Base-by-base conservation (phyloP, 2,797 vertebrate species). In the Kryptopterus vitreolus region DNA sequence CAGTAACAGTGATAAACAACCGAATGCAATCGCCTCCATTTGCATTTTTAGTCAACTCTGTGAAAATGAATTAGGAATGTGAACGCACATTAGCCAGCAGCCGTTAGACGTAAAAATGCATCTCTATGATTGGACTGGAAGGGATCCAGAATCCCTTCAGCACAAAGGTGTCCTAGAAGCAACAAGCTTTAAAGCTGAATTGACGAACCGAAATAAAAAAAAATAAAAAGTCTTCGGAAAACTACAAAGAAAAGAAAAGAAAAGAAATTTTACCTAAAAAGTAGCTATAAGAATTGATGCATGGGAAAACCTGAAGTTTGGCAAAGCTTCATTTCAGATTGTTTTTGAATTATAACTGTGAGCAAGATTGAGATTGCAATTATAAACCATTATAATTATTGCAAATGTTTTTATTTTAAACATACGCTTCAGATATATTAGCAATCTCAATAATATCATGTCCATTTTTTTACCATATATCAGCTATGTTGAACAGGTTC, bases 1-100 rank as follows among this genome's bases (percentile, higher is more conserved):
- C 92, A 91, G 90, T 89, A 91, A 87, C 85, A 81, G 88, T 92
- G 92, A 93, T 93, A 93, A 93, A 92, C 89, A 89, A 88, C 86
- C 81, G 81, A 63, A 82, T 88, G 88, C 90, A 92, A 92, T 92
- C 89, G 88, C 90, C 88, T 92, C 90, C 87, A 93, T 92, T 93
- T 91, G 92, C 91, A 92, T 92, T 92, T 90, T 90, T 91, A 91
- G 90, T 88, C 91, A 88, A 88, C 86, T 73, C 86, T 4, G 79
- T 85, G 86, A 78, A 59, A 50, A 72, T 72, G 68, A 76, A 85
- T 73, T 58, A 81, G 46, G 59, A 74, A 78, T 62, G 59, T 26
- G 62, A 68, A 68, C 50, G 38, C 58, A 57, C 18, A 58, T 72
- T 62, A 76, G 58, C 46, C 53, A 8, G 62, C 53, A 77, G 75